Evolutionary conservation across 2,888 invertebrate species (phyloP).

Genomic region (Erebia palarica): DNA sequence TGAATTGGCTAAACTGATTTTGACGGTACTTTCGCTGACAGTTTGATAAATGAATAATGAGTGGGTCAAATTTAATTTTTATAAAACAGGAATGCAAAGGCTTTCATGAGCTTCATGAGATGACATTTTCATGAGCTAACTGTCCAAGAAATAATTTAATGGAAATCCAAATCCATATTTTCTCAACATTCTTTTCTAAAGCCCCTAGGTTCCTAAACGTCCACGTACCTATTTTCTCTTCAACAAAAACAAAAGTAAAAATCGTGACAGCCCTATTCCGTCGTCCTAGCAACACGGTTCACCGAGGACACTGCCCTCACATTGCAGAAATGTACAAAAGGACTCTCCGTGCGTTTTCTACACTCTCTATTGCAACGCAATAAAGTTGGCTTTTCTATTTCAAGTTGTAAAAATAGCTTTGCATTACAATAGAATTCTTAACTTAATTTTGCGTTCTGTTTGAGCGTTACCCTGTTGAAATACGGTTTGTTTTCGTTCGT

Average conservation of each 20-base stretch:
- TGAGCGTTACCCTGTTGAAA: neutral
- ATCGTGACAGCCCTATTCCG: slow-evolving; percentile 72
- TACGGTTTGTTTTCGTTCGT: slow-evolving; percentile 46
- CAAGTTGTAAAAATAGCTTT: slow-evolving; percentile 32
- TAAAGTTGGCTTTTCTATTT: slow-evolving; percentile 41
- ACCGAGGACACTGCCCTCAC: slow-evolving; percentile 71
- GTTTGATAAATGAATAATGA: too few relatives aligned
- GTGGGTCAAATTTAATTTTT: too few relatives aligned
- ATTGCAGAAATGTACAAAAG: slow-evolving; percentile 51
- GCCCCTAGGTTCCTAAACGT: slow-evolving; percentile 21
- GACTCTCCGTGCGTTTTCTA: slow-evolving; percentile 36
- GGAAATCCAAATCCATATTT: slow-evolving; percentile 3
- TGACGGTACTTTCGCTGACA: neutral
- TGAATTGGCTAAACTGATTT: neutral
- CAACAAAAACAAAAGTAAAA: slow-evolving; percentile 51
- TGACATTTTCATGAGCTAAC: neutral
- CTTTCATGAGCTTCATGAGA: too few relatives aligned
- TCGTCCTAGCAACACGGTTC: slow-evolving; percentile 70
- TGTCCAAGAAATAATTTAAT: neutral
- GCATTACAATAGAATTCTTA: slow-evolving; percentile 42
- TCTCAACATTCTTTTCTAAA: neutral
- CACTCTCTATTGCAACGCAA: slow-evolving; percentile 39
- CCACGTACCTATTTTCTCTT: slow-evolving; percentile 33
- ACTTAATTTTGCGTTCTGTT: slow-evolving; percentile 32
- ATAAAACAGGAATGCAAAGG: too few relatives aligned